These are phyloP conservation scores for Gymnoscopelus braueri DNA, from an alignment of 2,797 vertebrate species.

Conservation along the genomic window DNA sequence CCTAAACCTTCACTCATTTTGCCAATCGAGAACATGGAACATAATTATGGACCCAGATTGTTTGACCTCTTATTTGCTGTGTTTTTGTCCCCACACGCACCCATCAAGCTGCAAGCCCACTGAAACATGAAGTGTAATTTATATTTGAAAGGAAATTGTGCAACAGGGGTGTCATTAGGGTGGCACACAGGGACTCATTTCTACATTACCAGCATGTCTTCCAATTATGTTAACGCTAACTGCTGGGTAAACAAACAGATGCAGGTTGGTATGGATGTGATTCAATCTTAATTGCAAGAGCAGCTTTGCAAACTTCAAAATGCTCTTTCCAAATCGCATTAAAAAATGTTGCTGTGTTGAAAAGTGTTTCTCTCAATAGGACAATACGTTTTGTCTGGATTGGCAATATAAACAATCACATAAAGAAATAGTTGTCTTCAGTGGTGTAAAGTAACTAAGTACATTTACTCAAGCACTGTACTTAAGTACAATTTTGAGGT, in stretches of 20 bases:
- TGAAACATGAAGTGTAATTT: slow-evolving; percentile 84
- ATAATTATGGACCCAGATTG: slow-evolving; percentile 70
- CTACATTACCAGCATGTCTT: slow-evolving; percentile 81
- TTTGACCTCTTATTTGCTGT: slow-evolving; percentile 79
- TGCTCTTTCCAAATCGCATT: neutral
- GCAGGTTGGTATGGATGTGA: slow-evolving; percentile 83
- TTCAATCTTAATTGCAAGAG: slow-evolving; percentile 80
- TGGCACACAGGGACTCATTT: slow-evolving; percentile 42
- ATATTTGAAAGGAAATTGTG: slow-evolving; percentile 84
- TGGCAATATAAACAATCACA: too few relatives aligned
- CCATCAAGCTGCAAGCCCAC: slow-evolving; percentile 85
- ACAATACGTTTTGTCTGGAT: too few relatives aligned
- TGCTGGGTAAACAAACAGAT: slow-evolving; percentile 82
- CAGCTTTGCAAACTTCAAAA: slow-evolving; percentile 79
- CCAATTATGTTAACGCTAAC: slow-evolving; percentile 84
- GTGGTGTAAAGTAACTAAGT: too few relatives aligned
- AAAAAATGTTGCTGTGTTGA: neutral
- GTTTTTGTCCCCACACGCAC: slow-evolving; percentile 73
- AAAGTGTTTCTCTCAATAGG: too few relatives aligned
- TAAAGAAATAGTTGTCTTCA: too few relatives aligned
- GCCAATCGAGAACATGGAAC: slow-evolving; percentile 4
- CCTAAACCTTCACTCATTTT: neutral
- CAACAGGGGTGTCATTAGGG: slow-evolving; percentile 85
- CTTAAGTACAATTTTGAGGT: too few relatives aligned
- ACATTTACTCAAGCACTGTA: too few relatives aligned